Evolutionary conservation across 2,888 invertebrate species (phyloP).

Genomic region (Drosophila falleni): DNA sequence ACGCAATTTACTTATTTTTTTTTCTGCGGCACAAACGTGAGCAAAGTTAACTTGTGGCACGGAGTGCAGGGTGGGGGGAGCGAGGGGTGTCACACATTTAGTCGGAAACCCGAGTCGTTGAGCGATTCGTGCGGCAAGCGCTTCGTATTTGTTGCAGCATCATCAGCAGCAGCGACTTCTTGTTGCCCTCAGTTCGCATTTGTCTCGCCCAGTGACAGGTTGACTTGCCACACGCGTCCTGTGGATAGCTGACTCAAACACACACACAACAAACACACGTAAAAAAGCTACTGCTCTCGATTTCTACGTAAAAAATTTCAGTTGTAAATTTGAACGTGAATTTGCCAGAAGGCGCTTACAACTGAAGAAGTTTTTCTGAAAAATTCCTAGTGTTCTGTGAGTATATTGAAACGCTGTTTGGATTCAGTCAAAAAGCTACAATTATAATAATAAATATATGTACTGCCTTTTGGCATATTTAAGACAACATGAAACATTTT

Average conservation of each 20-base stretch:
- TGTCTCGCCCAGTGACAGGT: constrained; percentile 71
- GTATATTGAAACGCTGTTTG: background rate
- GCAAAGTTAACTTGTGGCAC: constrained; percentile 7
- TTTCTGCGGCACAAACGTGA: constrained; percentile 7
- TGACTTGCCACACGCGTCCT: constrained; percentile 29
- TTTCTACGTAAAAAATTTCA: constrained; percentile 31
- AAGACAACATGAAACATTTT: background rate
- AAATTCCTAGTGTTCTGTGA: background rate
- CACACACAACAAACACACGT: background rate
- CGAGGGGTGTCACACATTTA: background rate
- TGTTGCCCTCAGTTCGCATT: constrained; percentile 60
- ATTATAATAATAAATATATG: background rate
- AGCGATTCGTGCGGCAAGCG: constrained; percentile 12
- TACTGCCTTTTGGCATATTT: background rate
- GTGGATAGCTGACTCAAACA: background rate
- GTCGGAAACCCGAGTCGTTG: constrained; percentile 14
- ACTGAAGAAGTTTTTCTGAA: background rate
- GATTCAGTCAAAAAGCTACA: background rate
- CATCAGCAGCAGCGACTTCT: constrained; percentile 3
- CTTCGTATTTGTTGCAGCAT: constrained; percentile 19
- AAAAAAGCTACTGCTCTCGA: background rate
- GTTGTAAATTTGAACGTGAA: constrained; percentile 55
- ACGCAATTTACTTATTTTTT: constrained; percentile 16
- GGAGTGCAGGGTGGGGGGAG: too few relatives aligned
- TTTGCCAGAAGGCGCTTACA: constrained; percentile 16